Percentiles rank a stretch among this genome's conserved stretches.
These are phyloP conservation scores for Aphis craccivora DNA, from an alignment of 1,140 invertebrate species.

Conservation along the genomic window DNA sequence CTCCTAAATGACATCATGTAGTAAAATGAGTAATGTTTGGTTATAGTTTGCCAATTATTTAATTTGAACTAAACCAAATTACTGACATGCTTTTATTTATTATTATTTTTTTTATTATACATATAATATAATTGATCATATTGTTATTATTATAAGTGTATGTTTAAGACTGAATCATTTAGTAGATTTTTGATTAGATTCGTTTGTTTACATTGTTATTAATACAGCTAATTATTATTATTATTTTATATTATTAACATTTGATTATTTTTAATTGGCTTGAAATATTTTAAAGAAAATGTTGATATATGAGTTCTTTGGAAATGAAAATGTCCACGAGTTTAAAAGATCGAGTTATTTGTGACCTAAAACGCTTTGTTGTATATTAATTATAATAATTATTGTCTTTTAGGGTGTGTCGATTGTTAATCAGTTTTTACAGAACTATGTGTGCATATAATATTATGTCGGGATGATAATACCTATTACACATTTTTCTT, in stretches of 20 bases:
- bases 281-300: conserved; percentile 49
- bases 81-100: conserved; percentile 51
- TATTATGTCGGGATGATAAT: conserved; percentile 35
- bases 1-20: conserved; percentile 38
- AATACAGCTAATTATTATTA: conserved; percentile 53
- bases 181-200: conserved; percentile 57
- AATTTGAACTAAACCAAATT: conserved; percentile 44
- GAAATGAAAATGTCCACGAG: conserved; percentile 36
- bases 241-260: conserved; percentile 47
- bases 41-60: conserved; percentile 51
- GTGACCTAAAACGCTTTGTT: conserved; percentile 49
- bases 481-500: conserved; percentile 37
- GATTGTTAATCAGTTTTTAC: conserved; percentile 51
- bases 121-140: conserved; percentile 53
- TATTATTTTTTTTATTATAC: conserved; percentile 48
- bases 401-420: conserved; percentile 44
- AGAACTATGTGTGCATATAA: conserved; percentile 8
- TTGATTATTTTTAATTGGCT: conserved; percentile 52
- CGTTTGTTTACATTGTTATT: conserved; percentile 56
- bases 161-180: conserved; percentile 58
- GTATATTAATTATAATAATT: conserved; percentile 49
- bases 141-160: conserved; percentile 57
- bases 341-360: conserved; percentile 32
- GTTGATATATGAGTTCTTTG: conserved; percentile 44
- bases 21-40: conserved; percentile 26